Evolutionary conservation across 2,888 invertebrate genomes (phyloP).

Genomic region (Halictus ligatus): DNA sequence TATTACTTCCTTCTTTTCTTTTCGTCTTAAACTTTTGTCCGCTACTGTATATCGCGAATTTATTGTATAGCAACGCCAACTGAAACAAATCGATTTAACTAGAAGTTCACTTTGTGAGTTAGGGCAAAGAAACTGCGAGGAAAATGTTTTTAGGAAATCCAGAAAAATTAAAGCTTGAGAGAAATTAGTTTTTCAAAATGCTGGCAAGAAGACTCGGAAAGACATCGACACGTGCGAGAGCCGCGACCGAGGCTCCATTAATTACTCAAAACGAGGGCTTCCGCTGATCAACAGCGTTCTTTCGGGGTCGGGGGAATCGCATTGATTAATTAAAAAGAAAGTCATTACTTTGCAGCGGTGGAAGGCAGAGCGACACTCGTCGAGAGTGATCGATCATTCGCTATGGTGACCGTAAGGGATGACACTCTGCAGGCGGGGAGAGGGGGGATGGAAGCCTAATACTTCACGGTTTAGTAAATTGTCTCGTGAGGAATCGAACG

Average conservation of each 20-base stretch:
- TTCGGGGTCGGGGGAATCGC: neutral
- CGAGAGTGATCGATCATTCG: slow-evolving; percentile 20
- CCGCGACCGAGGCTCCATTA: neutral
- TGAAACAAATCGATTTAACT: no score
- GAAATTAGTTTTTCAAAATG: no score
- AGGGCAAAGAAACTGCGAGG: no score
- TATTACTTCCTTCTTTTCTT: no score
- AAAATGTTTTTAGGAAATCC: neutral
- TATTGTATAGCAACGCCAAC: no score
- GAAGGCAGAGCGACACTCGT: slow-evolving; percentile 5
- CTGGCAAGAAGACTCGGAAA: neutral
- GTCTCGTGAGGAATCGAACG: slow-evolving; percentile 15
- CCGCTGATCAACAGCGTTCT: neutral
- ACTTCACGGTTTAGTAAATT: slow-evolving; percentile 29
- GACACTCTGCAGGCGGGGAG: neutral
- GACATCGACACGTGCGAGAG: neutral
- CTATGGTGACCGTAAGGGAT: neutral
- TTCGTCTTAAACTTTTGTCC: no score
- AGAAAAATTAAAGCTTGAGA: neutral
- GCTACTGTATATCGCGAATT: no score
- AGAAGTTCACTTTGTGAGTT: no score
- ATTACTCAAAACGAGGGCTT: neutral
- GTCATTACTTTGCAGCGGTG: slow-evolving; percentile 8
- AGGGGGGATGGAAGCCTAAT: neutral
- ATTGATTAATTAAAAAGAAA: slow-evolving; percentile 15